A percentile compares a stretch with the other conserved stretches of the same genome.
Conservation (phyloP, 2,113 vertebrate species). For the Zootoca vivipara region DNA sequence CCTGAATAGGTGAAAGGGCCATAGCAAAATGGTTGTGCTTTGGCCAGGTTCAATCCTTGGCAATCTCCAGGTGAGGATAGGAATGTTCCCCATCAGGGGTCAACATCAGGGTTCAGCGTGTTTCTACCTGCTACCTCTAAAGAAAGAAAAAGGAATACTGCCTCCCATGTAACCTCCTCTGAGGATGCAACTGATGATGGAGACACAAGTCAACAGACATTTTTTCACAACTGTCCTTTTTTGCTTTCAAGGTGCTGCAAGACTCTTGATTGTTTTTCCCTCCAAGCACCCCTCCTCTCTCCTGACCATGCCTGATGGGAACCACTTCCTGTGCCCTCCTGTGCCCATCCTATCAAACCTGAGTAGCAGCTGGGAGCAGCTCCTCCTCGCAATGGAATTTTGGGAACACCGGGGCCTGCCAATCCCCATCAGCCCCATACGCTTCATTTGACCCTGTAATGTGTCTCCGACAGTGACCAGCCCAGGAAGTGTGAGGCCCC, state of each 20-base stretch:
- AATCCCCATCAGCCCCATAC: neutral
- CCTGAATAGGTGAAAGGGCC: neutral
- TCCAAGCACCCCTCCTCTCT: neutral
- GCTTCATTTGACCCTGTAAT: neutral
- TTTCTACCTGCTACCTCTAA: neutral
- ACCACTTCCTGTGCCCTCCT: rapidly evolving
- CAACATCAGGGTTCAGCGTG: no score
- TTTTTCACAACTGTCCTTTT: neutral
- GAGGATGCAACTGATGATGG: neutral
- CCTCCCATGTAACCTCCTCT: neutral
- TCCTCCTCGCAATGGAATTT: neutral
- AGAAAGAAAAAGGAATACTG: neutral
- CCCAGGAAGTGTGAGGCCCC: slow-evolving; percentile 1
- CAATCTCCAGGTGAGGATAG: no score
- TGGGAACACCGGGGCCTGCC: neutral
- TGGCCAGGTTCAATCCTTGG: no score
- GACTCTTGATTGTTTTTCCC: neutral
- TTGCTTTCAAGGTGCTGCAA: neutral
- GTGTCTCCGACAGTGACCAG: neutral
- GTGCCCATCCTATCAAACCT: neutral
- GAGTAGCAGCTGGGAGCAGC: neutral
- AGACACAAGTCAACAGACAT: neutral
- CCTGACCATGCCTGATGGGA: rapidly evolving
- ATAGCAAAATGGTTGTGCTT: no score
- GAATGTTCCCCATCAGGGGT: no score